Percentiles rank a stretch among this genome's conserved stretches.
These are phyloP conservation scores for Siniperca scherzeri DNA, from an alignment of 2,797 vertebrate species.

Conservation along the genomic window DNA sequence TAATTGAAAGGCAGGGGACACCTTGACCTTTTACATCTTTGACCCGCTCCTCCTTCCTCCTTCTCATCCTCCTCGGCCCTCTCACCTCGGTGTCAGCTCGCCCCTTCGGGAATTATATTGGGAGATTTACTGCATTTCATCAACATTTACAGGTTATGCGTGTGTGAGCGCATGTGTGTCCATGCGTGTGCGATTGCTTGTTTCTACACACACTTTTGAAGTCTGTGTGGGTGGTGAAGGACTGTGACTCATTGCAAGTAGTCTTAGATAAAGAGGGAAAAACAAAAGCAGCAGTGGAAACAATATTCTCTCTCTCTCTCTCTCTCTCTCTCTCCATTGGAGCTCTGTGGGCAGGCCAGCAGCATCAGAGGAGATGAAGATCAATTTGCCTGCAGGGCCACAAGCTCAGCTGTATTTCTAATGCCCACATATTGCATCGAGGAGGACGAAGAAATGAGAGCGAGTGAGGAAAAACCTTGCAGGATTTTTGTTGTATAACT, in stretches of 20 bases:
- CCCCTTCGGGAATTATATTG: slow-evolving; percentile 39
- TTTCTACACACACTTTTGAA: slow-evolving; percentile 51
- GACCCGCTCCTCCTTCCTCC: slow-evolving; percentile 44
- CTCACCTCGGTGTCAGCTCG: slow-evolving; percentile 59
- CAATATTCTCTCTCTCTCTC: slow-evolving; percentile 55
- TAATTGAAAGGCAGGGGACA: slow-evolving; percentile 77
- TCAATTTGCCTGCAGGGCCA: slow-evolving; percentile 78
- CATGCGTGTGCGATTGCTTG: slow-evolving; percentile 8
- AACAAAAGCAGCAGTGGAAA: slow-evolving; percentile 66
- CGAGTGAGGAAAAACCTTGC: slow-evolving; percentile 22
- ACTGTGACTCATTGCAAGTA: slow-evolving; percentile 66
- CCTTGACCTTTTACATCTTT: slow-evolving; percentile 80
- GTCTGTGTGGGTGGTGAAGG: slow-evolving; percentile 67
- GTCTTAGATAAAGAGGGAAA: slow-evolving; percentile 61
- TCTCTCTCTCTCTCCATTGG: slow-evolving; percentile 23
- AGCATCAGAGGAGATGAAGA: slow-evolving; percentile 72
- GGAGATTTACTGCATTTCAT: slow-evolving; percentile 67
- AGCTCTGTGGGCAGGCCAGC: slow-evolving; percentile 64
- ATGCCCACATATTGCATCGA: slow-evolving; percentile 72
- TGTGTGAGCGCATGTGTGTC: slow-evolving; percentile 16
- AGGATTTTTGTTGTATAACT: slow-evolving; percentile 65
- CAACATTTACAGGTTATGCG: slow-evolving; percentile 29
- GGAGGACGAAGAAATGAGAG: slow-evolving; percentile 55
- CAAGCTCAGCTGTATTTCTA: slow-evolving; percentile 72
- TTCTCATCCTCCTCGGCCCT: slow-evolving; percentile 48